Percentiles rank a stretch among this genome's conserved stretches.
phyloP scores from a whole-genome alignment of 2,888 invertebrate species.

The Cephus sareptanus region DNA sequence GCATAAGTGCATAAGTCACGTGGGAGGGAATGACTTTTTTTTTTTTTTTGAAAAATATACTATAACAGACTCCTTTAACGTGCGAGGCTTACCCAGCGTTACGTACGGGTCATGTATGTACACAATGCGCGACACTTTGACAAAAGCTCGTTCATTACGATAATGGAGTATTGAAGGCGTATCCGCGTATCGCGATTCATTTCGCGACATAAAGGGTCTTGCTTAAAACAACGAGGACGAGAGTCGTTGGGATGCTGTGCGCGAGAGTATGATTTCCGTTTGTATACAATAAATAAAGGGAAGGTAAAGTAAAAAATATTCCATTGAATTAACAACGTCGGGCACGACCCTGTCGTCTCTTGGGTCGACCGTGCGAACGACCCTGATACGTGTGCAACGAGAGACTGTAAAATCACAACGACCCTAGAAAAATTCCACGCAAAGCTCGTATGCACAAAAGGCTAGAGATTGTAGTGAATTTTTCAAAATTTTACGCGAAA shows the following conservation, averaged over 20 bases:
- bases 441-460: background rate
- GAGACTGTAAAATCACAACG: background rate
- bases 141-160: slow-evolving; percentile 49
- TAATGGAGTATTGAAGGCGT: slow-evolving; percentile 40
- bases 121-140: background rate
- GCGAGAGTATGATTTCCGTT: background rate
- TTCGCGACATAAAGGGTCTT: background rate
- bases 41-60: background rate
- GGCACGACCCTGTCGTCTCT: background rate
- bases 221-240: background rate
- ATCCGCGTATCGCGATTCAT: slow-evolving; percentile 9
- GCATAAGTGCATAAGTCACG: background rate
- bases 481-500: background rate
- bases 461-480: background rate
- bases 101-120: background rate
- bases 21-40: background rate
- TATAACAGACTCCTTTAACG: background rate
- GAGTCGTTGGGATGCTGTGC: background rate
- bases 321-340: background rate
- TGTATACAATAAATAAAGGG: background rate
- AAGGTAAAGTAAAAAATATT: background rate
- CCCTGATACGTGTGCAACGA: background rate
- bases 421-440: background rate
- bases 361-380: background rate
- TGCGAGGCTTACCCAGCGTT: background rate